Conservation (phyloP, 2,797 vertebrate species). For the Microhierax caerulescens region DNA sequence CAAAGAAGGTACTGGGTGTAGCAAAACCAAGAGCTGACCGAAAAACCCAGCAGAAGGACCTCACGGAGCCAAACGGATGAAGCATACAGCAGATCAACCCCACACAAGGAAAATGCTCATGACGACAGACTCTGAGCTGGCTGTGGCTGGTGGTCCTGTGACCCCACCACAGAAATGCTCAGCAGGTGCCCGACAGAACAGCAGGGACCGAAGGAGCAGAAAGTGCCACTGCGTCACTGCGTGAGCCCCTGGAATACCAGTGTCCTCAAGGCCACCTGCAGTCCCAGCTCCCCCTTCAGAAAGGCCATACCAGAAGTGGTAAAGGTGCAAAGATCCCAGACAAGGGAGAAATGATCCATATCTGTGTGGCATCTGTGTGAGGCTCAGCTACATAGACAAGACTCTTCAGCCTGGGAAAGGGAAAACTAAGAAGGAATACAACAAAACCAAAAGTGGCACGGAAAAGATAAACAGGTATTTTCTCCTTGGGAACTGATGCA, state of each 20-base stretch:
- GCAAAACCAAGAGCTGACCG: background rate
- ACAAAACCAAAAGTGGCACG: background rate
- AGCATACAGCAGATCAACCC: background rate
- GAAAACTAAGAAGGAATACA: background rate
- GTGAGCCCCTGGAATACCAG: fast-evolving
- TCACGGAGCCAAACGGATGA: background rate
- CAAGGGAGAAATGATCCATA: no score
- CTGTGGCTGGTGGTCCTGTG: background rate
- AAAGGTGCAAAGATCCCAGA: background rate
- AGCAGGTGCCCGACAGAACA: no score
- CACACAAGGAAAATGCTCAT: fast-evolving
- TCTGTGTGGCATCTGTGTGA: background rate
- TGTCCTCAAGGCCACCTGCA: background rate
- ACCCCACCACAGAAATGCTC: background rate
- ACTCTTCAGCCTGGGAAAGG: background rate
- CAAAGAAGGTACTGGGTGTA: no score
- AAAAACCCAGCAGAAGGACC: background rate
- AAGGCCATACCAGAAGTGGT: background rate
- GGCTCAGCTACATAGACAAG: background rate
- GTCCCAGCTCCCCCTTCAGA: background rate
- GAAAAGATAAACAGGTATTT: background rate
- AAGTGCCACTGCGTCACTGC: fast-evolving
- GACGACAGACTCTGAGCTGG: background rate
- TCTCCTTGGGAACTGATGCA: background rate
- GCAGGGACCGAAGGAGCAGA: background rate